These are phyloP conservation scores for Metaphire vulgaris DNA, from an alignment of 1,140 invertebrate genomes.

Conservation along the genomic window DNA sequence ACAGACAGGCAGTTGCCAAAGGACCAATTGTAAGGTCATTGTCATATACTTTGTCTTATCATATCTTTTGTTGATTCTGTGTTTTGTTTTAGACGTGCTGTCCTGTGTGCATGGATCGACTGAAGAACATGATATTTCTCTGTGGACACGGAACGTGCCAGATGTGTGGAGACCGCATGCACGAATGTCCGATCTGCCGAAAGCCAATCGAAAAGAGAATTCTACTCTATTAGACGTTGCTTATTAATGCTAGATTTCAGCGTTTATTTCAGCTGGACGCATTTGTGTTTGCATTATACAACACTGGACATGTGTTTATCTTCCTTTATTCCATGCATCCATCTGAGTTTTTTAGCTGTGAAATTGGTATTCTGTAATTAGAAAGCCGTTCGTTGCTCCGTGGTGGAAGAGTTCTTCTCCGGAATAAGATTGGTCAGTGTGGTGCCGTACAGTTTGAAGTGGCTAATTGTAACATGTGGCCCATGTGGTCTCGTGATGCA, in stretches of 20 bases:
- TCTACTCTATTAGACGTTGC: slow-evolving; percentile 67
- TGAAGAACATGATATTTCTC: slow-evolving; percentile 97
- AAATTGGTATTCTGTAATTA: neutral
- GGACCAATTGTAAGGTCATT: too few relatives aligned
- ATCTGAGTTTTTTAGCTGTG: neutral
- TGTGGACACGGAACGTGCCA: slow-evolving; percentile 96
- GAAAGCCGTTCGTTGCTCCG: neutral
- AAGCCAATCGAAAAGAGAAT: slow-evolving; percentile 92
- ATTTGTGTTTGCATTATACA: neutral
- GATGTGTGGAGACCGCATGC: slow-evolving; percentile 94
- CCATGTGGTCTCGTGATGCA: too few relatives aligned
- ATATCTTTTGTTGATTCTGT: too few relatives aligned
- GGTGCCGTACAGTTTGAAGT: too few relatives aligned
- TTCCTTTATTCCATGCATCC: neutral
- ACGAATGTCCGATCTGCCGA: slow-evolving; percentile 91
- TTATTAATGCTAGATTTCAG: neutral
- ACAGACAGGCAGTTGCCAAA: too few relatives aligned
- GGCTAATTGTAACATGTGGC: too few relatives aligned
- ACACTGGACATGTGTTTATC: neutral
- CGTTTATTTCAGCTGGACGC: neutral
- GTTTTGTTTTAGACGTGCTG: slow-evolving; percentile 78
- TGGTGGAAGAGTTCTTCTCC: neutral
- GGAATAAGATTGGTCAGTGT: too few relatives aligned
- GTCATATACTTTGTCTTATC: too few relatives aligned
- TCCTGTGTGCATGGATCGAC: slow-evolving; percentile 89